Evolutionary conservation across 2,113 vertebrate species (phyloP).

Genomic region (Hydropotes inermis): DNA sequence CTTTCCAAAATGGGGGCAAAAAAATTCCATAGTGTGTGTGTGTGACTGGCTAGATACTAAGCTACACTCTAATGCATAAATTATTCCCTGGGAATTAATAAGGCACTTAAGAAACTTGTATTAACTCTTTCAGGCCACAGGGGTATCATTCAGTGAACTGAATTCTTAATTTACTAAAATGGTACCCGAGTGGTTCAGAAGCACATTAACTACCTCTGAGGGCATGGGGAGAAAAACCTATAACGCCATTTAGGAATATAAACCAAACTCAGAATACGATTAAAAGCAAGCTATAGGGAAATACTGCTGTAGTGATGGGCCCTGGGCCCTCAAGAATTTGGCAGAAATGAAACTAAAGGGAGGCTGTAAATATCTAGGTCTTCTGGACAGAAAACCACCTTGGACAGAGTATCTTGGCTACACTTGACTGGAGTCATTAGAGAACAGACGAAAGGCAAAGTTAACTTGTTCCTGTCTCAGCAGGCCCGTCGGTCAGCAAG

Average conservation of each 20-base stretch:
- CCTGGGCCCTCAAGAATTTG: neutral
- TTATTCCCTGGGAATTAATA: conserved; percentile 40
- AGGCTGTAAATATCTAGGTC: neutral
- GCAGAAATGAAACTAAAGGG: neutral
- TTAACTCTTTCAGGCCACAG: conserved; percentile 66
- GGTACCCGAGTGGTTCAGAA: conserved; percentile 1
- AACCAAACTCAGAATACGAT: conserved; percentile 53
- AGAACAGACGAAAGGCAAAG: neutral
- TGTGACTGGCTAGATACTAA: neutral
- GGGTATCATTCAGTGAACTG: conserved; percentile 10
- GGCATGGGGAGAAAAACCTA: neutral
- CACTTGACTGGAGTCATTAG: neutral
- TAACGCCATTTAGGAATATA: conserved; percentile 25
- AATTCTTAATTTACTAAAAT: conserved; percentile 63
- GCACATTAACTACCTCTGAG: conserved; percentile 29
- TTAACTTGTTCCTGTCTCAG: neutral
- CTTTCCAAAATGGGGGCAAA: neutral
- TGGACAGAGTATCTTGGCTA: neutral
- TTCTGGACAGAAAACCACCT: neutral
- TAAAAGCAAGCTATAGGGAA: conserved; percentile 18
- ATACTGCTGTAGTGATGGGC: neutral
- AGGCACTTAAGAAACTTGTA: conserved; percentile 46
- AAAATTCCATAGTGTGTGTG: neutral
- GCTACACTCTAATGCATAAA: conserved; percentile 3
- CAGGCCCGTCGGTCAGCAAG: neutral